These are phyloP conservation scores for Ptilonorhynchus violaceus DNA, from an alignment of 2,113 vertebrate genomes.

Conservation along the genomic window DNA sequence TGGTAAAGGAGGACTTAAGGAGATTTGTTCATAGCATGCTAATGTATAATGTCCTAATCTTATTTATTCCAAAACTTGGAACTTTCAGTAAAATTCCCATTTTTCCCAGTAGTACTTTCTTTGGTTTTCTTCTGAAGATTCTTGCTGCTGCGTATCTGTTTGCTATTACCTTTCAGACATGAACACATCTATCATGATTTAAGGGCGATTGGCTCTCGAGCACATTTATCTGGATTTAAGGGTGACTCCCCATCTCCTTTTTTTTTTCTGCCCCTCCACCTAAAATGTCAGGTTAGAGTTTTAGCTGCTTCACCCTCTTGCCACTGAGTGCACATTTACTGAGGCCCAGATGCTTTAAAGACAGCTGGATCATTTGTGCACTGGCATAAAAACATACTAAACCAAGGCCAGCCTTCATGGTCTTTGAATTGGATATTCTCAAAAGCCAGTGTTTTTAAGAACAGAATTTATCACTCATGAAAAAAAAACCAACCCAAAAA, in stretches of 20 bases:
- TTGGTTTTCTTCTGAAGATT: neutral
- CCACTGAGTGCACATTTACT: neutral
- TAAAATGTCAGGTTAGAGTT: neutral
- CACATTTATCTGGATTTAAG: neutral
- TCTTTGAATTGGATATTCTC: neutral
- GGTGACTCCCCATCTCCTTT: neutral
- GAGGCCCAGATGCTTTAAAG: neutral
- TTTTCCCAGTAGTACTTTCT: neutral
- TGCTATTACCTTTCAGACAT: neutral
- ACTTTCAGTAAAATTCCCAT: neutral
- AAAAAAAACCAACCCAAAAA: neutral
- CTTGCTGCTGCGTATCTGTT: neutral
- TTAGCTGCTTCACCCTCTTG: neutral
- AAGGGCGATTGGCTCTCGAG: fast-evolving
- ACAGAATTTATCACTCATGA: neutral
- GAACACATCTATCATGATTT: neutral
- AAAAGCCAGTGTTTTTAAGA: neutral
- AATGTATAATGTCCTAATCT: neutral
- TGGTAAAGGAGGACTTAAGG: neutral
- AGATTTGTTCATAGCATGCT: neutral
- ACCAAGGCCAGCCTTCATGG: neutral
- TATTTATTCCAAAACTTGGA: neutral
- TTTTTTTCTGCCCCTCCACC: neutral
- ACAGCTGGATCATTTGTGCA: neutral
- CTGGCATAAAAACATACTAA: neutral